phyloP scores from a whole-genome alignment of 1,140 invertebrate genomes.

The Tetraneura akinire region DNA sequence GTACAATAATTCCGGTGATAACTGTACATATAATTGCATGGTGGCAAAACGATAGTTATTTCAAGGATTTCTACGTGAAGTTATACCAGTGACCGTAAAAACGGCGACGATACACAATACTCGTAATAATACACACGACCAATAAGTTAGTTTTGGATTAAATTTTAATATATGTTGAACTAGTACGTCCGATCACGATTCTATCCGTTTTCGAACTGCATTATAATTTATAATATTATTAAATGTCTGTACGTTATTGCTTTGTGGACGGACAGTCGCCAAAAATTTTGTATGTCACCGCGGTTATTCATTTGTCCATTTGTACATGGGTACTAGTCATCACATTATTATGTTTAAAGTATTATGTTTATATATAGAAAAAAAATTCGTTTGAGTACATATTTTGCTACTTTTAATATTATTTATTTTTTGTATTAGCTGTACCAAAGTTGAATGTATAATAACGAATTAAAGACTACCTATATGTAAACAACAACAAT shows the following conservation, averaged over 20 bases:
- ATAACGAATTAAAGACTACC: no score
- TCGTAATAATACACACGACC: background rate
- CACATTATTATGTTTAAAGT: no score
- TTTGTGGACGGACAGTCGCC: background rate
- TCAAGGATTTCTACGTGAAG: background rate
- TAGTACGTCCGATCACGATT: background rate
- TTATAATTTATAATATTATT: no score
- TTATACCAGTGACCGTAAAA: background rate
- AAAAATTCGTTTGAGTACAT: background rate
- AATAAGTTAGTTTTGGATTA: background rate
- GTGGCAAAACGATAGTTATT: background rate
- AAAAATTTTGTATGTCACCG: background rate
- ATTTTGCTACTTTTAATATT: background rate
- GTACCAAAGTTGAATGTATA: background rate
- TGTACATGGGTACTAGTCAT: no score
- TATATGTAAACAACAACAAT: background rate
- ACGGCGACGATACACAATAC: background rate
- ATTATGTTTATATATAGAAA: no score
- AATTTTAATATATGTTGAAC: background rate
- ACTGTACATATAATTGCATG: conserved; percentile 12
- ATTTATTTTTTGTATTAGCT: background rate
- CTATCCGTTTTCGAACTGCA: background rate
- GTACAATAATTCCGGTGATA: background rate
- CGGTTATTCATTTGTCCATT: background rate
- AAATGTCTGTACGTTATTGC: no score